Evolutionary conservation across 2,888 invertebrate genomes (phyloP).

Genomic region (Eilema depressum): DNA sequence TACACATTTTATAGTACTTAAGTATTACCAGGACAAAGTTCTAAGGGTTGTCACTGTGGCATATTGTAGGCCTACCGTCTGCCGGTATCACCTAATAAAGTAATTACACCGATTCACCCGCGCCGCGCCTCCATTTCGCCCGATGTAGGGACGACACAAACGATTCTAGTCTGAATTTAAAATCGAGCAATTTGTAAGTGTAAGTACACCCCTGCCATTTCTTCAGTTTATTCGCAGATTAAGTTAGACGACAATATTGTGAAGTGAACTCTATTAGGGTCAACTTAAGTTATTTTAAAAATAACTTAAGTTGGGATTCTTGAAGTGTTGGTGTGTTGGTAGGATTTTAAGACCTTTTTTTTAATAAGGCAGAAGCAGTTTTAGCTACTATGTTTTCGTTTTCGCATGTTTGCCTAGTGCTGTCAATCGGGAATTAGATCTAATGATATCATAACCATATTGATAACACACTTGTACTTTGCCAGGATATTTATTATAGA

Average conservation of each 20-base stretch:
- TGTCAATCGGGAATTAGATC: too few species aligned
- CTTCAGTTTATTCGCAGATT: slow-evolving; percentile 33
- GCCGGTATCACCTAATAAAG: slow-evolving; percentile 75
- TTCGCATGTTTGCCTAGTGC: too few species aligned
- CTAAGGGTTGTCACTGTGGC: slow-evolving; percentile 55
- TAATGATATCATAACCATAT: too few species aligned
- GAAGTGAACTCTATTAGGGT: background rate
- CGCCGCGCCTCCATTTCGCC: slow-evolving; percentile 36
- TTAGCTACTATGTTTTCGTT: background rate
- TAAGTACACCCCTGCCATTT: slow-evolving; percentile 40
- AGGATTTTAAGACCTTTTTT: background rate
- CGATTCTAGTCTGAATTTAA: slow-evolving; percentile 52
- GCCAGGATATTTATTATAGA: too few species aligned
- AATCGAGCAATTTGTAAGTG: slow-evolving; percentile 50
- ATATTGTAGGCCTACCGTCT: slow-evolving; percentile 62
- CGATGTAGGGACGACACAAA: slow-evolving; percentile 49
- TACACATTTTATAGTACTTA: background rate
- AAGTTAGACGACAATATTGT: slow-evolving; percentile 20
- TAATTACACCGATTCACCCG: slow-evolving; percentile 65
- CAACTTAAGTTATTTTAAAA: background rate
- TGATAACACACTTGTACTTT: too few species aligned
- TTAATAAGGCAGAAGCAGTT: too few species aligned
- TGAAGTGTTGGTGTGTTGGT: background rate
- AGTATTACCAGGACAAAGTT: slow-evolving; percentile 30
- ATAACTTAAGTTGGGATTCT: background rate